Conservation (phyloP, 2,888 invertebrate genomes). For the Calliscelio sp. region DNA sequence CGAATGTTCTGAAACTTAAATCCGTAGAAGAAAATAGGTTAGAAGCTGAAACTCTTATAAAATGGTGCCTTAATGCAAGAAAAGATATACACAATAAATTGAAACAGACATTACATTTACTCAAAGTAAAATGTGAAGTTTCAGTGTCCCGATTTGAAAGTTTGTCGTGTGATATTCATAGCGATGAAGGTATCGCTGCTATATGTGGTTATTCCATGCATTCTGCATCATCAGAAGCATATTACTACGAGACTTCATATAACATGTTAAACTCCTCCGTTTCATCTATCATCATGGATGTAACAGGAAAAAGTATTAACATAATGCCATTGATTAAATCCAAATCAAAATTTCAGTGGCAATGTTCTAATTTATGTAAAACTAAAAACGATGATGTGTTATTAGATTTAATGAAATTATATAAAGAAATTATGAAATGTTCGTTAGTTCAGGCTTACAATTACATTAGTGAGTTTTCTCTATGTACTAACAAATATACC, state of each 20-base stretch:
- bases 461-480: slow-evolving; percentile 7
- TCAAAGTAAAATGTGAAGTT: slow-evolving; percentile 32
- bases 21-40: slow-evolving; percentile 21
- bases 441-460: no score
- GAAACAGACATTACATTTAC: not conserved
- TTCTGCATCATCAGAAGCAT: no score
- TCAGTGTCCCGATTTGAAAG: slow-evolving; percentile 1
- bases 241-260: no score
- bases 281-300: not conserved
- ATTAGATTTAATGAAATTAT: not conserved
- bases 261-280: not conserved
- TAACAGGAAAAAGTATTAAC: no score
- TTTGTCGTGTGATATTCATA: not conserved
- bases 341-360: not conserved
- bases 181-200: not conserved
- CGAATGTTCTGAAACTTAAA: slow-evolving; percentile 2
- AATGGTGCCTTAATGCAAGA: slow-evolving; percentile 20
- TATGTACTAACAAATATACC: slow-evolving; percentile 14
- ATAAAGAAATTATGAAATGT: slow-evolving; percentile 11
- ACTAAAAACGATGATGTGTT: not conserved
- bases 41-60: slow-evolving; percentile 16
- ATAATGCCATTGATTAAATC: slow-evolving; percentile 2
- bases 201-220: no score
- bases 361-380: slow-evolving; percentile 20
- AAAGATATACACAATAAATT: slow-evolving; percentile 1